Conservation (phyloP, 1,140 invertebrate genomes). For the Drosophila burlai region DNA sequence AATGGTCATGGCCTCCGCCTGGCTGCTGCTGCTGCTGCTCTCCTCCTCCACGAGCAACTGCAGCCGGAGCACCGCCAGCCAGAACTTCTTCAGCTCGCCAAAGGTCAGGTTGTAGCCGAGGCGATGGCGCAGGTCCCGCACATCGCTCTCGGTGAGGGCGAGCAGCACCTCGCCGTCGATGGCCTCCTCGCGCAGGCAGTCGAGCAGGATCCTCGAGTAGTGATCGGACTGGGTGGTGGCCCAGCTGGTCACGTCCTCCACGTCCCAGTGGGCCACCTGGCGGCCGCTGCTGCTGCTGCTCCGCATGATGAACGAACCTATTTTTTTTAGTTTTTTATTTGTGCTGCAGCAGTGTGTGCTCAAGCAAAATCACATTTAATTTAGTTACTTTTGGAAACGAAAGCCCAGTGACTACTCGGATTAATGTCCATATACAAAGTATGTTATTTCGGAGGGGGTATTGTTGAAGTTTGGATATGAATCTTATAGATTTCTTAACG, state of each 20-base stretch:
- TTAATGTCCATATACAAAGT: too few relatives aligned
- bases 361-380: conserved; percentile 52
- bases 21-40: not conserved
- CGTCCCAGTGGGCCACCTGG: conserved; percentile 87
- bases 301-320: conserved; percentile 26
- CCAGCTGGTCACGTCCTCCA: conserved; percentile 88
- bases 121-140: conserved; percentile 86
- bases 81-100: conserved; percentile 91
- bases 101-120: conserved; percentile 87
- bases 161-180: conserved; percentile 93
- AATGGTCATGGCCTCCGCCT: not conserved
- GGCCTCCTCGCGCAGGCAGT: conserved; percentile 87
- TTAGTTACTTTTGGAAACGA: conserved; percentile 32
- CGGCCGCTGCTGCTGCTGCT: conserved; percentile 11
- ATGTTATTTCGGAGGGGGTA: not conserved
- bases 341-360: conserved; percentile 35
- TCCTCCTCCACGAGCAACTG: conserved; percentile 85
- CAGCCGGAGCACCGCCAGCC: conserved; percentile 88
- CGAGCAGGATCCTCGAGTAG: conserved; percentile 72
- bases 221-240: conserved; percentile 86
- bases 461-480: not conserved
- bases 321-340: too few relatives aligned
- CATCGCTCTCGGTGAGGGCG: conserved; percentile 90
- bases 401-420: conserved; percentile 22
- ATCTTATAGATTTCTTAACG: not conserved